Evolutionary conservation across 2,888 invertebrate genomes (phyloP).

Genomic region (Meteorus cinctellus): DNA sequence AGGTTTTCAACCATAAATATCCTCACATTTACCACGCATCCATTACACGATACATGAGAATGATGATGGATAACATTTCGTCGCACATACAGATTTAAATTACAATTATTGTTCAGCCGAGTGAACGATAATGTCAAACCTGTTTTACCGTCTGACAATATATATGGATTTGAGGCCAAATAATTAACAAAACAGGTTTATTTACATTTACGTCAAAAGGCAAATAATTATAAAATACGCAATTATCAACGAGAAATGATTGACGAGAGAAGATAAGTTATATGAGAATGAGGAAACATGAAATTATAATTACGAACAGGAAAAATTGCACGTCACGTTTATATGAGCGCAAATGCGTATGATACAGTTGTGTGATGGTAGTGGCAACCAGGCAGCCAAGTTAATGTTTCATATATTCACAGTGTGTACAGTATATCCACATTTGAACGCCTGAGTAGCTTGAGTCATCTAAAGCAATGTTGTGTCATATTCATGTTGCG

Average conservation of each 20-base stretch:
- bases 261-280: slow-evolving; percentile 12
- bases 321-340: slow-evolving; percentile 32
- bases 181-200: background rate
- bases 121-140: background rate
- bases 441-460: slow-evolving; percentile 13
- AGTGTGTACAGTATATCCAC: background rate
- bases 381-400: background rate
- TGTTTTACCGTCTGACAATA: background rate
- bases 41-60: background rate
- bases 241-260: slow-evolving; percentile 15
- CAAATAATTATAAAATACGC: slow-evolving; percentile 17
- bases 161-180: background rate
- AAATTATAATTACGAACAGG: slow-evolving; percentile 45
- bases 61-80: background rate
- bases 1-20: background rate
- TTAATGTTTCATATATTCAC: background rate
- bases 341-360: slow-evolving; percentile 1
- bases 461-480: slow-evolving; percentile 31
- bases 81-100: too few relatives aligned
- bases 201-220: background rate
- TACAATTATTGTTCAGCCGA: background rate
- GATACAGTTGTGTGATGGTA: background rate
- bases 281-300: background rate
- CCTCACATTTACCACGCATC: background rate
- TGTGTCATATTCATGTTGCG: slow-evolving; percentile 21